A percentile compares a stretch with the other conserved stretches of the same genome.
Conservation (phyloP, 2,113 vertebrate species). For the Cyprinodon tularosa region DNA sequence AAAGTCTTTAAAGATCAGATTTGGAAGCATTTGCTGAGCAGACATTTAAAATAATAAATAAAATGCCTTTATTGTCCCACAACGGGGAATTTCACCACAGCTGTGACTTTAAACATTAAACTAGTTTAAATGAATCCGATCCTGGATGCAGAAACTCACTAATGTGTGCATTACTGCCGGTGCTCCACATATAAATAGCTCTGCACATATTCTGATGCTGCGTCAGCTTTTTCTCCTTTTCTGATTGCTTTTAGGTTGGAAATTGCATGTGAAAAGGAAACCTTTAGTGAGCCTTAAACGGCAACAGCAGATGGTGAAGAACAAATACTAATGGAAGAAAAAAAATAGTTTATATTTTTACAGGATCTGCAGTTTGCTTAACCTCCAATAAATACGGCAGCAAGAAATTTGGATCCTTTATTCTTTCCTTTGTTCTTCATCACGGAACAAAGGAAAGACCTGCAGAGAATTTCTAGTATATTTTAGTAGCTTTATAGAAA, state of each 20-base stretch:
- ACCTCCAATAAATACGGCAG: not conserved
- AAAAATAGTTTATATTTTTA: too few species aligned
- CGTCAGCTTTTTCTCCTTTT: not conserved
- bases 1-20: not conserved
- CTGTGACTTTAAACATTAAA: not conserved
- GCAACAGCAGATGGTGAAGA: too few species aligned
- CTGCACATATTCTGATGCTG: not conserved
- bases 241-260: not conserved
- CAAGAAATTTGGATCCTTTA: not conserved
- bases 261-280: not conserved
- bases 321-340: too few species aligned
- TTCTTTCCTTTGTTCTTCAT: not conserved
- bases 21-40: not conserved
- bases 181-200: not conserved
- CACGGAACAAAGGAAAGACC: not conserved
- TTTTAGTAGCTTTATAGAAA: not conserved
- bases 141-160: constrained; percentile 1
- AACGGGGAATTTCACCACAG: not conserved
- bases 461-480: not conserved
- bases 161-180: not conserved
- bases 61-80: too few species aligned
- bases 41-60: too few species aligned
- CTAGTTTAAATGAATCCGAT: constrained; percentile 18
- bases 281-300: not conserved
- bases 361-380: not conserved